A percentile compares a stretch with the other conserved stretches of the same genome.
Evolutionary conservation across 2,888 invertebrate species (phyloP).

Genomic region (Sacculina carcini): DNA sequence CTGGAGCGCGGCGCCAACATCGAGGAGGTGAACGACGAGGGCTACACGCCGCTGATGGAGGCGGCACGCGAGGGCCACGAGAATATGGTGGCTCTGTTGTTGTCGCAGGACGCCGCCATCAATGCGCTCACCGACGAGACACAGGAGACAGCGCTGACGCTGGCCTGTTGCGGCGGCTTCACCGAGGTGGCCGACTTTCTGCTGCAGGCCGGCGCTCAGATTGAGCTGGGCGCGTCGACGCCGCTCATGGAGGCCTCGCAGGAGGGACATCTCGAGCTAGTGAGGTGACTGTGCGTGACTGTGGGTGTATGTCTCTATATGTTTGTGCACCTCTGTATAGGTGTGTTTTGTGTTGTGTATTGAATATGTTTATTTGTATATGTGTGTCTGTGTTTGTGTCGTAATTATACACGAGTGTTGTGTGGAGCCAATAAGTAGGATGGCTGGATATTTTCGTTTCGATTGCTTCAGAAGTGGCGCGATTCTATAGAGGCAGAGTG

Average conservation of each 20-base stretch:
- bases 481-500: too few species aligned
- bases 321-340: background rate
- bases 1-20: slow-evolving; percentile 93
- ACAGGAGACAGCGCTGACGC: slow-evolving; percentile 78
- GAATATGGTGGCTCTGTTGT: slow-evolving; percentile 81
- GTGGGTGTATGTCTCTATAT: too few species aligned
- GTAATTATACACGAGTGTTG: background rate
- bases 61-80: slow-evolving; percentile 95
- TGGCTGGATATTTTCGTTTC: too few species aligned
- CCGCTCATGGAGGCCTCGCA: slow-evolving; percentile 97
- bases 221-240: slow-evolving; percentile 80
- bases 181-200: slow-evolving; percentile 84
- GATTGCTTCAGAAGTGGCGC: too few species aligned
- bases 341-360: slow-evolving; percentile 15
- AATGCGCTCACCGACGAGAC: slow-evolving; percentile 98
- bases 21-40: slow-evolving; percentile 94
- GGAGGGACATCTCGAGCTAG: slow-evolving; percentile 84
- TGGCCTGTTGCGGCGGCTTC: slow-evolving; percentile 85
- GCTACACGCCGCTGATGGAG: slow-evolving; percentile 98
- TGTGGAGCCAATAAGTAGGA: too few species aligned
- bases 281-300: slow-evolving; percentile 20
- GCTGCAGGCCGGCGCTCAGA: slow-evolving; percentile 52
- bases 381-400: background rate
- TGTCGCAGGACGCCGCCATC: slow-evolving; percentile 77
- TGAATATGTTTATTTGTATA: slow-evolving; percentile 17